Evolutionary conservation across 2,113 vertebrate species (phyloP).

Genomic region (Mormyrus lacerda): DNA sequence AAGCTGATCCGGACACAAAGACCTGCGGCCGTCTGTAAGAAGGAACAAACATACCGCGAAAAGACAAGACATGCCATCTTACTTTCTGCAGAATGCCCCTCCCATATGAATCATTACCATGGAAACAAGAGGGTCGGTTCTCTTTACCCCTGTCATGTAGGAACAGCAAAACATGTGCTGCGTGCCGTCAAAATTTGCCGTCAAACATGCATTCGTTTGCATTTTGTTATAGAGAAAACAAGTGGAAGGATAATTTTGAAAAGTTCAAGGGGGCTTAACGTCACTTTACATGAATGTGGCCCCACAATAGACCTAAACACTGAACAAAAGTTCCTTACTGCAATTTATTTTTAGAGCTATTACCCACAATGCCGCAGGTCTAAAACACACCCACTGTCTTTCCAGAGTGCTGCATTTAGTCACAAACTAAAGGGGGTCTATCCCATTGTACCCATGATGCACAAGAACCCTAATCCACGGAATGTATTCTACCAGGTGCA

Average conservation of each 20-base stretch:
- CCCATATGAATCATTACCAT: neutral
- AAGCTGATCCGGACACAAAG: constrained; percentile 13
- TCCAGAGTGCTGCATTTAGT: neutral
- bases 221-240: neutral
- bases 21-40: neutral
- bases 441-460: neutral
- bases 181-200: neutral
- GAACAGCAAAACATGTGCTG: neutral
- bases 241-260: neutral
- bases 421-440: neutral
- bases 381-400: neutral
- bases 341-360: neutral
- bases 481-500: neutral
- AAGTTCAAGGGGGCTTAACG: neutral
- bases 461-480: neutral
- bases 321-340: neutral
- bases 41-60: neutral
- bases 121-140: neutral
- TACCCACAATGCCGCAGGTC: neutral
- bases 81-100: neutral
- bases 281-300: neutral
- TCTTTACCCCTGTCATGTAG: neutral
- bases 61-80: neutral
- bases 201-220: neutral
- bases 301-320: neutral